Conservation (phyloP, 64 coral and sea anemone genomes). For the Dendronephthya gigantea region DNA sequence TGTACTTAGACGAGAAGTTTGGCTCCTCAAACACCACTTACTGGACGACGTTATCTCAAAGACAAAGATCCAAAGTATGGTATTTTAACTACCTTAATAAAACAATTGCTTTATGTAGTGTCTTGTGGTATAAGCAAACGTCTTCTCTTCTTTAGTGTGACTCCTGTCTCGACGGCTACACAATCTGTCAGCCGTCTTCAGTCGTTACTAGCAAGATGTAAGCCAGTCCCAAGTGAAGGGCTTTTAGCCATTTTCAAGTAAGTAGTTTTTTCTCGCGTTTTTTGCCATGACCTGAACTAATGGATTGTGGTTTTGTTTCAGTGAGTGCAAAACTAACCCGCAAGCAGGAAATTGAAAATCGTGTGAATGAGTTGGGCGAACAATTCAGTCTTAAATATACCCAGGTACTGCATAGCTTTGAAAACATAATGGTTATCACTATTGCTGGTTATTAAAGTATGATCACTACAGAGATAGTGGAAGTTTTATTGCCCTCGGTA, state of each 20-base stretch:
- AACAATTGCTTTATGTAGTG: too few species aligned
- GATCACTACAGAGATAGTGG: too few species aligned
- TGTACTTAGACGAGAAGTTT: slow-evolving; percentile 68
- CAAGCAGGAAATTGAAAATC: slow-evolving; percentile 48
- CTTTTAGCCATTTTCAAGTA: slow-evolving; percentile 71
- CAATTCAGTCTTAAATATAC: slow-evolving; percentile 37
- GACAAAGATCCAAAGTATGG: slow-evolving; percentile 93
- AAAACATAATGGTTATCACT: too few species aligned
- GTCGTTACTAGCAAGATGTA: slow-evolving; percentile 61
- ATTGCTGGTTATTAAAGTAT: too few species aligned
- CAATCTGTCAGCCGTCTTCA: slow-evolving; percentile 88
- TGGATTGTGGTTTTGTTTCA: slow-evolving; percentile 23
- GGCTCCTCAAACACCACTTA: slow-evolving; percentile 86
- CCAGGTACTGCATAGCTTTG: slow-evolving; percentile 37
- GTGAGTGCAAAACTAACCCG: slow-evolving; percentile 75
- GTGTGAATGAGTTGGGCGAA: slow-evolving; percentile 73
- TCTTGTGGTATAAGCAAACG: too few species aligned
- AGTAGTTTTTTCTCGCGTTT: not conserved
- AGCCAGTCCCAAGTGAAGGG: slow-evolving; percentile 68
- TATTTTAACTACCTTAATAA: too few species aligned
- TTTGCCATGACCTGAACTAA: not conserved
- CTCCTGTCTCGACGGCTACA: slow-evolving; percentile 90
- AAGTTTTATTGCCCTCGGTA: too few species aligned
- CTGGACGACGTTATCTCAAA: slow-evolving; percentile 85
- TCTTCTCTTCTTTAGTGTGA: slow-evolving; percentile 37